Percentiles rank a stretch among this genome's conserved stretches.
Conservation (phyloP, 1,140 invertebrate species). For the Dermatophagoides farinae region DNA sequence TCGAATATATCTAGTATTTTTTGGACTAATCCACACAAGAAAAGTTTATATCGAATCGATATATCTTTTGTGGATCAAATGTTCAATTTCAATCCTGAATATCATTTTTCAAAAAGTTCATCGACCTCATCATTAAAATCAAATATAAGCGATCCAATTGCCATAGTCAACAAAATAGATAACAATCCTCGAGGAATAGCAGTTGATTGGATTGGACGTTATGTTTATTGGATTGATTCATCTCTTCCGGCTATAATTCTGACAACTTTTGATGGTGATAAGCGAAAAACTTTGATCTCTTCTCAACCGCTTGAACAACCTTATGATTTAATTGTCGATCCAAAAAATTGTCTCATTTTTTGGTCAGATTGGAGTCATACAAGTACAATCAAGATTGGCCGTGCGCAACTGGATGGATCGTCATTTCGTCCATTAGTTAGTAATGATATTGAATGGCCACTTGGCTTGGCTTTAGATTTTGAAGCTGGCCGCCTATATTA, state of each 20-base stretch:
- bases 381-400: constrained; percentile 41
- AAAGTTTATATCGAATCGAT: constrained; percentile 66
- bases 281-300: constrained; percentile 58
- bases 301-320: constrained; percentile 77
- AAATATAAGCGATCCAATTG: constrained; percentile 44
- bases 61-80: constrained; percentile 80
- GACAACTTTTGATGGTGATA: constrained; percentile 57
- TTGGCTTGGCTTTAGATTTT: constrained; percentile 39
- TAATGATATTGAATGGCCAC: constrained; percentile 90
- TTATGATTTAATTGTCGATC: constrained; percentile 73
- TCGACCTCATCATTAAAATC: constrained; percentile 50
- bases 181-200: constrained; percentile 82
- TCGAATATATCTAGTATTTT: constrained; percentile 31
- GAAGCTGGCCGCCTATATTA: constrained; percentile 31
- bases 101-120: constrained; percentile 37
- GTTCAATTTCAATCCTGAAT: constrained; percentile 77
- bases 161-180: constrained; percentile 53
- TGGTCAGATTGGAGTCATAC: constrained; percentile 59
- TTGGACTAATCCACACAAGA: constrained; percentile 66
- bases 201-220: constrained; percentile 85
- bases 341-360: constrained; percentile 67
- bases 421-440: constrained; percentile 46
- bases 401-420: constrained; percentile 72
- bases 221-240: constrained; percentile 88
- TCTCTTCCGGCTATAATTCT: constrained; percentile 73